These are phyloP conservation scores for Phymanthus crucifer DNA, from an alignment of 92 coral and sea anemone species.

Conservation along the genomic window DNA sequence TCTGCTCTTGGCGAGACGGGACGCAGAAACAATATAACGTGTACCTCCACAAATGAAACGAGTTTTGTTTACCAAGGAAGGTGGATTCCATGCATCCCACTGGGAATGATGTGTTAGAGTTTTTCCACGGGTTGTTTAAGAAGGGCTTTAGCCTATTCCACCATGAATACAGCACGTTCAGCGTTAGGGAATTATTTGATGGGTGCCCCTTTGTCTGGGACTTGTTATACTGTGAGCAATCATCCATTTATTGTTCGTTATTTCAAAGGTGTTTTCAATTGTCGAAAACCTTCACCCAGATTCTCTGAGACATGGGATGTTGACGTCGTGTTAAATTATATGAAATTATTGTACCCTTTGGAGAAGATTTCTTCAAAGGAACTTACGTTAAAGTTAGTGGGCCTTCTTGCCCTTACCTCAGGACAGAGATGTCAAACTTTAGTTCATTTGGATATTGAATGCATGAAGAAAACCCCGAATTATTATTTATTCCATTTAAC, in stretches of 20 bases:
- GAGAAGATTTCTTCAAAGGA: slow-evolving; percentile 34
- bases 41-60: slow-evolving; percentile 36
- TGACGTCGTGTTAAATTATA: slow-evolving; percentile 10
- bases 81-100: slow-evolving; percentile 48
- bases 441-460: slow-evolving; percentile 9
- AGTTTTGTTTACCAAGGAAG: slow-evolving; percentile 43
- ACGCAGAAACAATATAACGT: slow-evolving; percentile 43
- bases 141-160: slow-evolving; percentile 28
- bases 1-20: background rate
- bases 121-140: slow-evolving; percentile 23
- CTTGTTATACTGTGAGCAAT: slow-evolving; percentile 20
- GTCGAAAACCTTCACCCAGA: slow-evolving; percentile 20
- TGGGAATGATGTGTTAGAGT: slow-evolving; percentile 38
- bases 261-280: slow-evolving; percentile 53
- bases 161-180: slow-evolving; percentile 39
- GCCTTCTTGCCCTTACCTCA: slow-evolving; percentile 42
- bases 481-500: slow-evolving; percentile 26
- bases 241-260: slow-evolving; percentile 48
- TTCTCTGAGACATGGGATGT: slow-evolving; percentile 50
- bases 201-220: slow-evolving; percentile 18
- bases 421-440: slow-evolving; percentile 56
- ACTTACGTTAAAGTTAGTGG: slow-evolving; percentile 30
- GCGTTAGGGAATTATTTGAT: slow-evolving; percentile 43
- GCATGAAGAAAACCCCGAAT: slow-evolving; percentile 27
- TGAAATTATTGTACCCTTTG: slow-evolving; percentile 26